These are phyloP conservation scores for Leptinotarsa peninsularis DNA, from an alignment of 2,888 invertebrate species.

Conservation along the genomic window DNA sequence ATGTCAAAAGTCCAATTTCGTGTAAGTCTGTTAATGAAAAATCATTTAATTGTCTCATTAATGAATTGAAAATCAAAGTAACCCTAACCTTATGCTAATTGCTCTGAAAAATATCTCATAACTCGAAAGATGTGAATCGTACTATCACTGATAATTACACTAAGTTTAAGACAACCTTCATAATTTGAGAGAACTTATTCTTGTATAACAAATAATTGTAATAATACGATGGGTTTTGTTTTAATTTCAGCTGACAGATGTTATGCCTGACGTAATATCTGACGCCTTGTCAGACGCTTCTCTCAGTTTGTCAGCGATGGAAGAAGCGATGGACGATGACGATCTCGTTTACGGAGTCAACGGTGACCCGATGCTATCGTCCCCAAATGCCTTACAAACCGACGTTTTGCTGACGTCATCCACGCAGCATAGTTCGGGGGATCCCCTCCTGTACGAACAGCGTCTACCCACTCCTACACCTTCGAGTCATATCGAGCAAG, in stretches of 20 bases:
- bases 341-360: slow-evolving; percentile 63
- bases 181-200: no score
- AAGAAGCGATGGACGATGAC: slow-evolving; percentile 71
- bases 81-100: no score
- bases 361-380: slow-evolving; percentile 68
- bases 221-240: slow-evolving; percentile 20
- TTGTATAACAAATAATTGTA: neutral
- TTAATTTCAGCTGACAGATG: slow-evolving; percentile 69
- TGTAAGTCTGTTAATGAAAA: no score
- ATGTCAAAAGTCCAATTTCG: no score
- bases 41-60: no score
- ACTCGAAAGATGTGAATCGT: no score
- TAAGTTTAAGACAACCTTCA: no score
- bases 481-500: slow-evolving; percentile 64
- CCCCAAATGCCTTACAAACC: slow-evolving; percentile 70
- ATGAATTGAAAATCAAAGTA: no score
- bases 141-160: no score
- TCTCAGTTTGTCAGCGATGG: slow-evolving; percentile 72
- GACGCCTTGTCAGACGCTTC: slow-evolving; percentile 68
- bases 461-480: slow-evolving; percentile 67
- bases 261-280: slow-evolving; percentile 66
- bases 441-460: slow-evolving; percentile 72
- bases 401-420: slow-evolving; percentile 74
- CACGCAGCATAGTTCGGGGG: slow-evolving; percentile 71
- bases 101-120: no score